Conservation (phyloP, 2,113 vertebrate genomes). For the Tetrao urogallus region DNA sequence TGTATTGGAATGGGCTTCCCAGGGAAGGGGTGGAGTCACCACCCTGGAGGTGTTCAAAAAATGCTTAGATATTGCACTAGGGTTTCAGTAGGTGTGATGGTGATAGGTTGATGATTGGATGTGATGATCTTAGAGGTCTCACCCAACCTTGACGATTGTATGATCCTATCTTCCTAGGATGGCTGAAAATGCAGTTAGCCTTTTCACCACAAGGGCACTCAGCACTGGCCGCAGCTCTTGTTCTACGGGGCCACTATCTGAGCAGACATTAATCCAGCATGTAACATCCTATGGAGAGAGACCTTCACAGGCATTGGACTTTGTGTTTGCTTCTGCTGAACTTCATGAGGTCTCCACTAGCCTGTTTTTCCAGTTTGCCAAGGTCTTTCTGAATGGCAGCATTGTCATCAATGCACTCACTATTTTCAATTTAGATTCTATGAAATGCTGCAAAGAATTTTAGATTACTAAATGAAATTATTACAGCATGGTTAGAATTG, state of each 20-base stretch:
- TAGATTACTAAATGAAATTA: not conserved
- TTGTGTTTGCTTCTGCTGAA: not conserved
- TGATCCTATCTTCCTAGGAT: not conserved
- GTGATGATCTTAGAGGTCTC: no score
- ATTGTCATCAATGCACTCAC: not conserved
- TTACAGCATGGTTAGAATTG: not conserved
- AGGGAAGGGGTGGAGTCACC: no score
- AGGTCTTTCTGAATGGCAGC: not conserved
- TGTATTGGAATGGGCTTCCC: no score
- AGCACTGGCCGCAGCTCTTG: not conserved
- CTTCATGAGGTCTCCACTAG: not conserved
- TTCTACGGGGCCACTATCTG: not conserved
- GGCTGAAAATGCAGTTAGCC: no score
- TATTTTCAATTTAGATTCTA: not conserved
- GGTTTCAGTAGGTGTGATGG: no score
- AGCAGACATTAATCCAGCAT: not conserved
- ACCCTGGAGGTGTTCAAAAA: no score
- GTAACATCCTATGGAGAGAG: not conserved
- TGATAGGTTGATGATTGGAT: no score
- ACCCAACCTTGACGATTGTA: no score
- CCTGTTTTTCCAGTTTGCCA: no score
- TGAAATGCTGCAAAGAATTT: not conserved
- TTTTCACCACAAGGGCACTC: not conserved
- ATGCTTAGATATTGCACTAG: no score
- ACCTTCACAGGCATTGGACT: not conserved